phyloP scores from a whole-genome alignment of 2,797 vertebrate genomes.

The Xiphorhynchus erythropygius region DNA sequence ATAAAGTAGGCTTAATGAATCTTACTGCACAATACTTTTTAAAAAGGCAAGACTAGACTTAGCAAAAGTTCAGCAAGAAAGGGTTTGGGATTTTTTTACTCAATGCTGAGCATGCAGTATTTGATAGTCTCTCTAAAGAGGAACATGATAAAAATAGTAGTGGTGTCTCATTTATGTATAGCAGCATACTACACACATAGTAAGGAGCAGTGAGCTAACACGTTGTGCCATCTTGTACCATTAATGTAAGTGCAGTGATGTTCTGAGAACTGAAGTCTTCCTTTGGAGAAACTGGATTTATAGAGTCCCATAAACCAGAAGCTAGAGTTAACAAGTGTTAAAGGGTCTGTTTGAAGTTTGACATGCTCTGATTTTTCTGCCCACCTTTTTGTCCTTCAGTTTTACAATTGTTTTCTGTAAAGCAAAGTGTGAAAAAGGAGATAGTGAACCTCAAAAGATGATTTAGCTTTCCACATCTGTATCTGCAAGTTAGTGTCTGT shows the following conservation, averaged over 20 bases:
- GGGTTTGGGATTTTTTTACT: neutral
- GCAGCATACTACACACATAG: neutral
- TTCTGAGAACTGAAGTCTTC: neutral
- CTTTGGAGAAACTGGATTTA: neutral
- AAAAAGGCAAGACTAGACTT: neutral
- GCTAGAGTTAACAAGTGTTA: neutral
- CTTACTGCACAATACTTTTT: neutral
- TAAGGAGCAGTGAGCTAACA: neutral
- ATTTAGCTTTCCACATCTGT: neutral
- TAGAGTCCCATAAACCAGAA: neutral
- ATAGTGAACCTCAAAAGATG: neutral
- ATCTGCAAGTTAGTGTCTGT: neutral
- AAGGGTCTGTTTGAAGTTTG: neutral
- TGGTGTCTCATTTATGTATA: neutral
- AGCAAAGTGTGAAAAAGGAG: neutral
- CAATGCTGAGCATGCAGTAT: neutral
- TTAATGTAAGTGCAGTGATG: neutral
- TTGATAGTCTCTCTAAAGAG: neutral
- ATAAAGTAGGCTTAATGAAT: neutral
- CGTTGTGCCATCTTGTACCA: neutral
- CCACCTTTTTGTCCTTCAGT: neutral
- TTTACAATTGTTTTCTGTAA: neutral
- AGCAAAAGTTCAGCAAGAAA: neutral
- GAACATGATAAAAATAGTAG: slow-evolving; percentile 37
- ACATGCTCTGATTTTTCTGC: neutral